Conservation (phyloP, 92 coral and sea anemone species). For the Montipora capitata region DNA sequence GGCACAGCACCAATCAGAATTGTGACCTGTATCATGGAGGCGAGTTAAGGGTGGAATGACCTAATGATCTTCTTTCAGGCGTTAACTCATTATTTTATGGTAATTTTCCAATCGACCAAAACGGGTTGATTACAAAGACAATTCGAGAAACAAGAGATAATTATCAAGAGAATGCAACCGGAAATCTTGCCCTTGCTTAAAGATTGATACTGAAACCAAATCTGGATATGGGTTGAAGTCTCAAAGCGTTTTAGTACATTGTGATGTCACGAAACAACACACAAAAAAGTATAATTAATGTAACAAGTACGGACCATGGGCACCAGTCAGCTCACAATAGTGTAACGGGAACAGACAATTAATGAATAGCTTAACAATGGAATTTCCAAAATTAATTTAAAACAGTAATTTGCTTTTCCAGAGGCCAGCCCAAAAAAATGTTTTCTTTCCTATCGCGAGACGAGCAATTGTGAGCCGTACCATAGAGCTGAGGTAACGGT, state of each 20-base stretch:
- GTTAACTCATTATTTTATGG: not conserved
- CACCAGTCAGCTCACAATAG: conserved; percentile 4
- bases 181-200: not conserved
- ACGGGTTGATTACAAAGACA: not conserved
- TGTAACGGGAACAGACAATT: not conserved
- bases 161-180: not conserved
- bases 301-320: not conserved
- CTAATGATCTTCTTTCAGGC: not conserved
- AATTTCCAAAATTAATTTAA: no score
- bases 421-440: no score
- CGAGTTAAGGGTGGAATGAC: conserved; percentile 7
- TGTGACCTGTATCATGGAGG: not conserved
- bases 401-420: no score
- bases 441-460: no score
- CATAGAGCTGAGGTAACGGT: not conserved
- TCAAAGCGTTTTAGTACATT: not conserved
- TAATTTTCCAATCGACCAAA: conserved; percentile 2
- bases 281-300: not conserved
- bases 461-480: no score
- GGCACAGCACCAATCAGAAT: not conserved
- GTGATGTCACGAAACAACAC: not conserved
- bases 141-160: conserved; percentile 7
- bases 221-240: not conserved
- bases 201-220: not conserved
- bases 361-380: conserved; percentile 8